phyloP scores from a whole-genome alignment of 2,888 invertebrate species.

The Drosophila infuscata region DNA sequence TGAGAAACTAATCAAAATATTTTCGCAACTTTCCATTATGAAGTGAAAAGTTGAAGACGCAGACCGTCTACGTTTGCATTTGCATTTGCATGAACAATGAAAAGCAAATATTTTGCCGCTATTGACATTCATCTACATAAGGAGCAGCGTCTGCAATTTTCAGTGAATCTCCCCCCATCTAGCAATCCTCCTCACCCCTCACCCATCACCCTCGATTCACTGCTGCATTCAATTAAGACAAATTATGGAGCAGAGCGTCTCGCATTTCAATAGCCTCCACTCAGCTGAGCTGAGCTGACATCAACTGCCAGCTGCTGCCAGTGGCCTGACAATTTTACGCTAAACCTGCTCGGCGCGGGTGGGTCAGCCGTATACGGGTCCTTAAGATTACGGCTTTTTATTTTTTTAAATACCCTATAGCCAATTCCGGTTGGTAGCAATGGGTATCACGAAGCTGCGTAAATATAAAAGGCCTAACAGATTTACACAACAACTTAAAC shows the following conservation, averaged over 20 bases:
- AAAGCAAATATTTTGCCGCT: slow-evolving; percentile 80
- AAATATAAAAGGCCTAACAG: background rate
- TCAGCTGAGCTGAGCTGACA: slow-evolving; percentile 21
- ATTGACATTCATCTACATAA: slow-evolving; percentile 77
- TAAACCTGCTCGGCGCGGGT: background rate
- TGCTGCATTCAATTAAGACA: slow-evolving; percentile 73
- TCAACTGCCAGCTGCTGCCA: slow-evolving; percentile 26
- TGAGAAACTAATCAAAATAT: slow-evolving; percentile 78
- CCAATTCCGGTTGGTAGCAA: background rate
- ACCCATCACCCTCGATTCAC: background rate
- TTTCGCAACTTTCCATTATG: slow-evolving; percentile 82
- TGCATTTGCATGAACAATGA: slow-evolving; percentile 80
- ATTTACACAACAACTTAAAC: background rate
- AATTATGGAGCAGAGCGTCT: slow-evolving; percentile 71
- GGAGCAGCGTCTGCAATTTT: slow-evolving; percentile 32
- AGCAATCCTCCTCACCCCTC: too few species aligned
- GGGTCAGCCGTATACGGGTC: slow-evolving; percentile 21
- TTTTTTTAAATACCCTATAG: background rate
- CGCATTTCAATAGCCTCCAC: slow-evolving; percentile 67
- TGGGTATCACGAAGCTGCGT: background rate
- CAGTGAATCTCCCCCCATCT: background rate
- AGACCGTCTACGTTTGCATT: slow-evolving; percentile 74
- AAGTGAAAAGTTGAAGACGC: slow-evolving; percentile 80
- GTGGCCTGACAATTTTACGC: slow-evolving; percentile 44
- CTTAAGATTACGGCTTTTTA: slow-evolving; percentile 46